Percentiles rank a stretch among this genome's conserved stretches.
These are phyloP conservation scores for Scomber scombrus DNA, from an alignment of 2,113 vertebrate species.

Conservation along the genomic window DNA sequence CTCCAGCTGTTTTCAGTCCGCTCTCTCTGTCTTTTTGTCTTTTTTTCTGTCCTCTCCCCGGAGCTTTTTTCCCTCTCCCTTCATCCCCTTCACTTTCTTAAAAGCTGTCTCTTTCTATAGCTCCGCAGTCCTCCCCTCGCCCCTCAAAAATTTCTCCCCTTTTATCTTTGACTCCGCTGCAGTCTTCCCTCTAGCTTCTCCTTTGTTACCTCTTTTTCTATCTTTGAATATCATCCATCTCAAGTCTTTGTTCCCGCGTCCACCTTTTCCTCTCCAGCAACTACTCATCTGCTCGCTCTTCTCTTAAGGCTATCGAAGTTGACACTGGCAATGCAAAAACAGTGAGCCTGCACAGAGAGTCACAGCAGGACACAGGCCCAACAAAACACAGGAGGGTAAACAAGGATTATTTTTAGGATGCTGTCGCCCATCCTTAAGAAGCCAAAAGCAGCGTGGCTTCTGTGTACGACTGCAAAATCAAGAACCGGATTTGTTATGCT, in stretches of 20 bases:
- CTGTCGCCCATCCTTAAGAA: conserved; percentile 61
- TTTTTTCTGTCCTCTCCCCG: conserved; percentile 36
- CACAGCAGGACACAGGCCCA: conserved; percentile 65
- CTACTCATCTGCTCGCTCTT: conserved; percentile 37
- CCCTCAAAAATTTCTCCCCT: conserved; percentile 43
- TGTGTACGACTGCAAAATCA: conserved; percentile 26
- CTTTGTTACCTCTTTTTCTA: not conserved
- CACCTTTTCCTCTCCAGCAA: conserved; percentile 27
- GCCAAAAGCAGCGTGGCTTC: conserved; percentile 45
- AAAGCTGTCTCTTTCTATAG: conserved; percentile 65
- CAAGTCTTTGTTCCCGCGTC: conserved; percentile 8
- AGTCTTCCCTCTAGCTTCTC: conserved; percentile 6
- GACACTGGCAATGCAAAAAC: conserved; percentile 60
- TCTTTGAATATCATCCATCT: conserved; percentile 42
- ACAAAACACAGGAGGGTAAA: conserved; percentile 65
- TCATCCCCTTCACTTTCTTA: conserved; percentile 56
- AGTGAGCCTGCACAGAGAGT: conserved; percentile 56
- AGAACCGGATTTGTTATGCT: conserved; percentile 18
- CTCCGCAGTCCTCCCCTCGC: conserved; percentile 49
- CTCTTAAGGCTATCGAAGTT: conserved; percentile 51
- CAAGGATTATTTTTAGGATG: conserved; percentile 74
- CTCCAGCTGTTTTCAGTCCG: conserved; percentile 52
- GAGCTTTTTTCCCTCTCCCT: conserved; percentile 40
- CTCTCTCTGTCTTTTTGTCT: conserved; percentile 25
- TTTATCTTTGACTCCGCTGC: conserved; percentile 51